phyloP scores from a whole-genome alignment of 2,888 invertebrate species.

The Stenichneumon culpator region DNA sequence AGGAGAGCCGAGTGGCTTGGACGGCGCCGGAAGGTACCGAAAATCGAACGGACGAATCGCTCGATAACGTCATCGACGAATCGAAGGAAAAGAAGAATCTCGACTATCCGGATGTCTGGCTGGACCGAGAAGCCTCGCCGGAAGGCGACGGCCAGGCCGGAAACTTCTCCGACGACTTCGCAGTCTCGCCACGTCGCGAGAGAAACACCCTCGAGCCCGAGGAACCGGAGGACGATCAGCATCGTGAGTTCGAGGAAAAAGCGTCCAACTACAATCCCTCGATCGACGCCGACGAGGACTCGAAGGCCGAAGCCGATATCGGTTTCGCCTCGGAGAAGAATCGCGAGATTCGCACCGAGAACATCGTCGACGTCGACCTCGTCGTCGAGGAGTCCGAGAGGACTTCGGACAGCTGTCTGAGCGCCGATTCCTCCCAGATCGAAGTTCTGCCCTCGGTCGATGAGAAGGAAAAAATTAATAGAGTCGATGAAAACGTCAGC shows the following conservation, averaged over 20 bases:
- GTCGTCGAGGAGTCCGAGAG: constrained; percentile 39
- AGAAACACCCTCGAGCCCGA: constrained; percentile 1
- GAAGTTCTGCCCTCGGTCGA: constrained; percentile 8
- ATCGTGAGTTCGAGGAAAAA: not conserved
- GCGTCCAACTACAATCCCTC: not conserved
- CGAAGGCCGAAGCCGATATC: not conserved
- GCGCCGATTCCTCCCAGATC: constrained; percentile 40
- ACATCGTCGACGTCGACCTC: constrained; percentile 26
- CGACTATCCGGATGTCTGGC: constrained; percentile 67
- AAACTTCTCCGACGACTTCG: constrained; percentile 76
- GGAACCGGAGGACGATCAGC: constrained; percentile 40
- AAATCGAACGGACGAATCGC: not conserved
- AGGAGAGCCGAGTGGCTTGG: constrained; percentile 10
- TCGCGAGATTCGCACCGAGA: not conserved
- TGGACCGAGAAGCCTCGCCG: constrained; percentile 46
- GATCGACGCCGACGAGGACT: constrained; percentile 14
- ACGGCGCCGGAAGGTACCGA: not conserved
- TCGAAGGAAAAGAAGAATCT: constrained; percentile 24
- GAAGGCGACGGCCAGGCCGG: constrained; percentile 62
- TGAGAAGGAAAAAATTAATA: not conserved
- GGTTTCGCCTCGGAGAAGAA: not conserved
- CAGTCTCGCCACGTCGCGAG: constrained; percentile 23
- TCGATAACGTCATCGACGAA: not conserved
- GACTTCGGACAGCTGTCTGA: constrained; percentile 30
- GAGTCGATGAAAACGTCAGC: not conserved